Percentiles rank a stretch among this genome's conserved stretches.
These are phyloP conservation scores for Cryptocheilus praepositus DNA, from an alignment of 2,888 invertebrate genomes.

Conservation along the genomic window DNA sequence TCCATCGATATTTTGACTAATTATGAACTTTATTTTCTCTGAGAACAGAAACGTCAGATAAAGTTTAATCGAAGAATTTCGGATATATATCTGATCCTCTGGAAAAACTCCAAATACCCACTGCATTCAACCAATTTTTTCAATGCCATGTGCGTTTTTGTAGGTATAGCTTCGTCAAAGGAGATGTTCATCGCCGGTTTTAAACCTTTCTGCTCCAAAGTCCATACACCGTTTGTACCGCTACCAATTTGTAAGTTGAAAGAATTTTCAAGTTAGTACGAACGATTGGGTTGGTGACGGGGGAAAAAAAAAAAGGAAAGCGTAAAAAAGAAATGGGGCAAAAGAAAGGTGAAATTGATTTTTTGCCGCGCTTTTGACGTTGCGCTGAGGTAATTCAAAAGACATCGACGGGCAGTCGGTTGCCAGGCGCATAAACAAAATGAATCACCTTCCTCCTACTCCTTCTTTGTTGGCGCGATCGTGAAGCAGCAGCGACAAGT, in stretches of 20 bases:
- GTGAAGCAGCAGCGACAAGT: constrained; percentile 5
- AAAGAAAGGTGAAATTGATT: constrained; percentile 1
- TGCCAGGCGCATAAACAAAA: constrained; percentile 33
- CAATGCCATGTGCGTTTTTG: constrained; percentile 95
- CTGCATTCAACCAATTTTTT: constrained; percentile 84
- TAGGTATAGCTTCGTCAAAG: constrained; percentile 93
- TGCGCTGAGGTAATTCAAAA: constrained; percentile 47
- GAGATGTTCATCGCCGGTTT: constrained; percentile 90
- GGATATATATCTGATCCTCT: too few relatives aligned
- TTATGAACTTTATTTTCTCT: constrained; percentile 87
- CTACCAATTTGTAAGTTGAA: constrained; percentile 75
- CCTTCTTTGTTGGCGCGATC: too few relatives aligned
- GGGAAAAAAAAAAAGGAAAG: too few relatives aligned
- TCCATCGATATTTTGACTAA: constrained; percentile 99
- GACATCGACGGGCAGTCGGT: constrained; percentile 41
- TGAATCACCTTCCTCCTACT: constrained; percentile 8
- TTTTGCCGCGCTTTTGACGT: constrained; percentile 27
- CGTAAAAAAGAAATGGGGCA: background rate
- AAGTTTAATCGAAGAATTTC: background rate
- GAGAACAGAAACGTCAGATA: constrained; percentile 53
- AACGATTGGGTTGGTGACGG: background rate
- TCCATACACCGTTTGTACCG: constrained; percentile 97
- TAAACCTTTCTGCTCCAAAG: constrained; percentile 91
- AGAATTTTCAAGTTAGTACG: too few relatives aligned
- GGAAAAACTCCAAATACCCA: constrained; percentile 54